Evolutionary conservation across 2,113 vertebrate species (phyloP), one percentile per base, ranked within the genome.

Genomic region (Otis tarda): DNA sequence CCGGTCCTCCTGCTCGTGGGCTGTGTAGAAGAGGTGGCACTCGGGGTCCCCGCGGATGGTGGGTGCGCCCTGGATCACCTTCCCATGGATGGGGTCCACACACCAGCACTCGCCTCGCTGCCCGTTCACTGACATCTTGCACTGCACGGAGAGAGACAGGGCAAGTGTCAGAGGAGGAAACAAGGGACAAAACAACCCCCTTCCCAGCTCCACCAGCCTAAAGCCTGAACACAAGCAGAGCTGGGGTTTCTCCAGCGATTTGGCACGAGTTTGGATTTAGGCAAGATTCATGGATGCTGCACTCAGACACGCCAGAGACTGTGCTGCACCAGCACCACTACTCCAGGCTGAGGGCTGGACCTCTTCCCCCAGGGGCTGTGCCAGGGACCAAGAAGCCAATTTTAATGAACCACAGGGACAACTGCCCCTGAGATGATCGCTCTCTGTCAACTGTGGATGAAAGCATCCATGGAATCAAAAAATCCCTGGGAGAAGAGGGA

Each of bases 71-170:
- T 98, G 97, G 94, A 99, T 99, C 97, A 98, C 97, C 93, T 98
- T 97, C 78, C 99, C 99, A 0, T 99, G 99, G 90, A 98, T 97
- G 56, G 99, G 99, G 97, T 99, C 98, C 89, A 99, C 99, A 1
- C 99, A 99, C 99, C 99, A 99, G 96, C 99, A 99, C 97, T 99
- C 99, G 4, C 99, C 99, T 37, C 99, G 98, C 97, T 99, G 99
- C 92, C 99, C 99, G 0, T 99, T 99, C 97, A 98, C 98, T 16
- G 99, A 99, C 98, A 99, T 99, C 98, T 99, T 99, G 97, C 99
- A 99, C 99, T 99, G 97, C n/a, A 55, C 4, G 24, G 56, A 93
- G 37, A 96, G 39, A 50, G 12, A 84, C 21, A 37, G 53, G 47
- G 43, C 35, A 53, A 9, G 9, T 2, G 3, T 88, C 33, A 81